Percentiles rank a stretch among this genome's conserved stretches.
phyloP scores from a whole-genome alignment of 2,797 vertebrate genomes.

The Anguilla pacifica region DNA sequence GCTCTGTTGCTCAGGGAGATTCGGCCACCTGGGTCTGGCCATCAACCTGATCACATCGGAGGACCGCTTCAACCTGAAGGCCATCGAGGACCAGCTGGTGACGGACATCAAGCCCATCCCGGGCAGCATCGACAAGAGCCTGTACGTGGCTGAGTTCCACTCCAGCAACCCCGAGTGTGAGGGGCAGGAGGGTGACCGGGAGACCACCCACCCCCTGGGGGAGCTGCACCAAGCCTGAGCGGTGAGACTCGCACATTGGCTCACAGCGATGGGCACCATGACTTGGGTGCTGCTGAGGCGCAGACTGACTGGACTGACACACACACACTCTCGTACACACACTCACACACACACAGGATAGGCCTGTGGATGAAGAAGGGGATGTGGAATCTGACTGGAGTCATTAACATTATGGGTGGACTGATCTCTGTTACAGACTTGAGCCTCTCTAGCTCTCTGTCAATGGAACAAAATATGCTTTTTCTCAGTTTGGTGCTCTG shows the following conservation, averaged over 20 bases:
- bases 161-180: slow-evolving; percentile 57
- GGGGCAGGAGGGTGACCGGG: slow-evolving; percentile 59
- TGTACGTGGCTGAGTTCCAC: slow-evolving; percentile 81
- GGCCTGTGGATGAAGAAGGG: background rate
- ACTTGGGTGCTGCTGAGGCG: background rate
- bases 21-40: slow-evolving; percentile 78
- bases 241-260: slow-evolving; percentile 21
- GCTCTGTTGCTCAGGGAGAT: slow-evolving; percentile 61
- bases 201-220: slow-evolving; percentile 27
- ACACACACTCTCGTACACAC: too few species aligned
- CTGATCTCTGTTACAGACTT: too few species aligned
- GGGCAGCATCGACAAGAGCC: slow-evolving; percentile 66
- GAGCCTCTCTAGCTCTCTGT: too few species aligned
- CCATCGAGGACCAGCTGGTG: slow-evolving; percentile 79
- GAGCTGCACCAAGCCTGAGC: slow-evolving; percentile 54
- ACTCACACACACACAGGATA: background rate
- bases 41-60: slow-evolving; percentile 83
- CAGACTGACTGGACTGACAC: too few species aligned
- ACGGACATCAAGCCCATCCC: slow-evolving; percentile 83
- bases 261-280: background rate
- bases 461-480: too few species aligned
- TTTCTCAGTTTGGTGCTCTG: background rate
- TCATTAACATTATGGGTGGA: background rate
- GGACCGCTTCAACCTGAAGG: slow-evolving; percentile 80
- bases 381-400: background rate